phyloP scores from a whole-genome alignment of 2,113 vertebrate species.

The Perccottus glenii region DNA sequence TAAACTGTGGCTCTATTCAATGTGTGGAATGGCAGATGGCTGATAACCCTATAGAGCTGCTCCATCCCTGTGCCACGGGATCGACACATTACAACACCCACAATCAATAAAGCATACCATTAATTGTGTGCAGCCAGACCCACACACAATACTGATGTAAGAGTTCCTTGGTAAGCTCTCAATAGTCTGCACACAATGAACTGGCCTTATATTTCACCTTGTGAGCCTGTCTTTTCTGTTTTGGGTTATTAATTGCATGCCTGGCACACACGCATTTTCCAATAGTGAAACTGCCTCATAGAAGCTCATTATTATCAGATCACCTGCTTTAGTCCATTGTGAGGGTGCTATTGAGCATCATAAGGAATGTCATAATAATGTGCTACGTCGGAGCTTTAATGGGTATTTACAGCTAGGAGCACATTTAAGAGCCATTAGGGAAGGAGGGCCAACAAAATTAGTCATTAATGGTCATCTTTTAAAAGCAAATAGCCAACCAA shows the following conservation, averaged over 20 bases:
- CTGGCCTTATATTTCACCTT: conserved; percentile 44
- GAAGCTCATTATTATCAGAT: conserved; percentile 35
- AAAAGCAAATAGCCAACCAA: neutral
- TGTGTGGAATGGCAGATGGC: conserved; percentile 56
- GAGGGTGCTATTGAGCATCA: conserved; percentile 25
- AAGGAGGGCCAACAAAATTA: conserved; percentile 1
- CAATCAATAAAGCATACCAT: conserved; percentile 71
- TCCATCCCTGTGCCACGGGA: conserved; percentile 36
- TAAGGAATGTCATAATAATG: conserved; percentile 26
- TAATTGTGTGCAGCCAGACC: conserved; percentile 57
- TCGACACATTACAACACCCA: conserved; percentile 66
- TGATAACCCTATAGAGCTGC: conserved; percentile 54
- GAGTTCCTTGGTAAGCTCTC: conserved; percentile 35
- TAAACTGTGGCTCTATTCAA: conserved; percentile 13
- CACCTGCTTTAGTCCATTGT: conserved; percentile 27
- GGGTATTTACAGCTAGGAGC: conserved; percentile 14
- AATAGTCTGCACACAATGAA: conserved; percentile 37
- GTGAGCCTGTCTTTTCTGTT: conserved; percentile 26
- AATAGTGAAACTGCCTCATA: conserved; percentile 2
- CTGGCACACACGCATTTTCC: conserved; percentile 27
- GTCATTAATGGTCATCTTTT: conserved; percentile 4
- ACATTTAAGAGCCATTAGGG: conserved; percentile 15
- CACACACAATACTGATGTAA: conserved; percentile 54
- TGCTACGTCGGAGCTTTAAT: conserved; percentile 22
- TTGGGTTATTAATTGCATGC: conserved; percentile 50